These are phyloP conservation scores for Acipenser transmontanus DNA, from an alignment of 2,797 vertebrate genomes.

Conservation along the genomic window DNA sequence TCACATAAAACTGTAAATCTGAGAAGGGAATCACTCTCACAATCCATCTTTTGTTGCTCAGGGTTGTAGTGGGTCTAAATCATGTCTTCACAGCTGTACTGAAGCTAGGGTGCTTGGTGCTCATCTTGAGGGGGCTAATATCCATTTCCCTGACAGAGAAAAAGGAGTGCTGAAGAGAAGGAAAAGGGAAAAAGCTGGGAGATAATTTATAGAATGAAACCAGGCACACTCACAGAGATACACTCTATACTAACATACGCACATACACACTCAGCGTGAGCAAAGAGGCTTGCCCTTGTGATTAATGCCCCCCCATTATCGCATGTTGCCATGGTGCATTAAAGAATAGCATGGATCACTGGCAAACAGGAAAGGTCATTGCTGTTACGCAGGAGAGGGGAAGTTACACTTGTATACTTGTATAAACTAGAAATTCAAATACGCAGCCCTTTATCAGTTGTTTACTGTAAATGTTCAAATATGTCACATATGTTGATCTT, in stretches of 20 bases:
- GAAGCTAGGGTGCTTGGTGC: background rate
- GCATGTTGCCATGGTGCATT: background rate
- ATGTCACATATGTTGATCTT: too few relatives aligned
- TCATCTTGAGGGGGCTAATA: background rate
- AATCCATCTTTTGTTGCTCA: background rate
- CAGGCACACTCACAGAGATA: background rate
- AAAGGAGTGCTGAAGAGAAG: background rate
- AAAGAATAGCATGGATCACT: background rate
- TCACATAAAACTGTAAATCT: constrained; percentile 3
- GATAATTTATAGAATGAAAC: background rate
- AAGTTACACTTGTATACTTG: too few relatives aligned
- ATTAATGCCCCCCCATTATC: background rate
- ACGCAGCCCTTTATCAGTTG: too few relatives aligned
- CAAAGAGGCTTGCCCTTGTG: background rate
- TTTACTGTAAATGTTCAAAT: too few relatives aligned
- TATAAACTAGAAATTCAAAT: too few relatives aligned
- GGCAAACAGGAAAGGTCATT: background rate
- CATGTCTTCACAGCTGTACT: background rate
- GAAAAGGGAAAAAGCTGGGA: background rate
- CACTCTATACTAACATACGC: background rate
- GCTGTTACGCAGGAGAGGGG: too few relatives aligned
- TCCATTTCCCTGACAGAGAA: background rate
- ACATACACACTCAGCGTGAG: background rate
- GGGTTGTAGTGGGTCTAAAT: background rate
- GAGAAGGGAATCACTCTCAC: background rate